phyloP scores from a whole-genome alignment of 2,888 invertebrate species.

The Spilosoma lubricipeda region DNA sequence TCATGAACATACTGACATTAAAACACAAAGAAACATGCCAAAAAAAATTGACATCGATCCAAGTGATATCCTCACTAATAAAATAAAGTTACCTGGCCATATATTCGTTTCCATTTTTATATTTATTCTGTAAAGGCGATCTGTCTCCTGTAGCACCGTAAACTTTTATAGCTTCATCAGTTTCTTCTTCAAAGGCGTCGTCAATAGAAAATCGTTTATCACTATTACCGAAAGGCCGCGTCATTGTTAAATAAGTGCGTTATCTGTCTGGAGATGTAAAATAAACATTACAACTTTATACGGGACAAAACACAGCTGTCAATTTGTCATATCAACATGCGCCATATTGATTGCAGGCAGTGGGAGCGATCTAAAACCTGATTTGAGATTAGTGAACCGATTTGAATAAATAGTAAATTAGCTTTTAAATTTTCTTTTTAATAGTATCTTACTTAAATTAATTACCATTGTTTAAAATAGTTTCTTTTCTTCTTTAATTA shows the following conservation, averaged over 20 bases:
- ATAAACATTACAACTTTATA: constrained; percentile 75
- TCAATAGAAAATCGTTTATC: constrained; percentile 93
- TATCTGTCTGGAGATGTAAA: constrained; percentile 67
- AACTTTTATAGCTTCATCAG: constrained; percentile 93
- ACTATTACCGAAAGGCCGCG: constrained; percentile 80
- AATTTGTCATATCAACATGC: constrained; percentile 80
- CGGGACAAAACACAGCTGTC: constrained; percentile 81
- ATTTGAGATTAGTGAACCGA: background rate
- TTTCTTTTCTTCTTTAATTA: too few species aligned
- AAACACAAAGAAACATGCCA: constrained; percentile 55
- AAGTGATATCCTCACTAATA: constrained; percentile 5
- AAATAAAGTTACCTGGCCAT: constrained; percentile 67
- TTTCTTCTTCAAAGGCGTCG: constrained; percentile 94
- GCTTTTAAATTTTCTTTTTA: background rate
- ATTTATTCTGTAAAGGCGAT: constrained; percentile 87
- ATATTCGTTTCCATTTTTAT: constrained; percentile 78
- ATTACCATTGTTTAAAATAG: background rate
- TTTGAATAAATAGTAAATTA: too few species aligned
- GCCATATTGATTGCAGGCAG: constrained; percentile 69
- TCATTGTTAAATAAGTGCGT: constrained; percentile 75
- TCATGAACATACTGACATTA: constrained; percentile 66
- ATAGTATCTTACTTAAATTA: background rate
- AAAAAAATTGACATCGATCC: constrained; percentile 4
- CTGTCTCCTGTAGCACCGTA: constrained; percentile 92
- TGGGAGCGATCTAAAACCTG: constrained; percentile 34